Percentiles rank a stretch among this genome's conserved stretches.
These are phyloP conservation scores for Pelecanoides urinatrix DNA, from an alignment of 2,113 vertebrate species.

Conservation along the genomic window DNA sequence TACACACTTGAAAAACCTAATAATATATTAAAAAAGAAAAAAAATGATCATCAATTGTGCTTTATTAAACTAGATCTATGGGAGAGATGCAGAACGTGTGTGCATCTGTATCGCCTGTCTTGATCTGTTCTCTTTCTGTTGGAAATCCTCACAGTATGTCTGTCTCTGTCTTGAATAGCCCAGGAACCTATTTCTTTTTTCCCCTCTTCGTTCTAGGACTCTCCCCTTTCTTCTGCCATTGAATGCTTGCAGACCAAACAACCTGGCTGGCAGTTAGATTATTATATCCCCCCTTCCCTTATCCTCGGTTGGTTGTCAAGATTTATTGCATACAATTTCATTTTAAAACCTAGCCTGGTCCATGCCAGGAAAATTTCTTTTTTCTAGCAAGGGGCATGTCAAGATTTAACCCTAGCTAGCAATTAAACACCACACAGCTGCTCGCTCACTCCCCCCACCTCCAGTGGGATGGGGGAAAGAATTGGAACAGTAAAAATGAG, in stretches of 20 bases:
- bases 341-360: neutral
- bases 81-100: constrained; percentile 32
- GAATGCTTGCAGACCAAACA: neutral
- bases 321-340: neutral
- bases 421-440: too few species aligned
- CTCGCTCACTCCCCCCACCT: too few species aligned
- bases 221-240: neutral
- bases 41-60: constrained; percentile 50
- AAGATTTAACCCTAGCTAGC: too few species aligned
- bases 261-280: neutral
- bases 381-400: neutral
- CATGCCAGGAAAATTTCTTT: neutral
- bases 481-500: too few species aligned
- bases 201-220: neutral
- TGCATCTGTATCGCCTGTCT: constrained; percentile 38
- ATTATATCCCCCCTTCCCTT: neutral
- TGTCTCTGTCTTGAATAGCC: neutral
- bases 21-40: constrained; percentile 48
- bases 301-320: neutral
- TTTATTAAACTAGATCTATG: constrained; percentile 52
- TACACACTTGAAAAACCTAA: constrained; percentile 62
- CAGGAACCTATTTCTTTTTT: neutral
- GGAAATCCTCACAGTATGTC: constrained; percentile 22
- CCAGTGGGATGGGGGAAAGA: too few species aligned
- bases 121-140: constrained; percentile 49